Evolutionary conservation across 92 coral and sea anemone genomes (phyloP).

Genomic region (Porites divaricata): DNA sequence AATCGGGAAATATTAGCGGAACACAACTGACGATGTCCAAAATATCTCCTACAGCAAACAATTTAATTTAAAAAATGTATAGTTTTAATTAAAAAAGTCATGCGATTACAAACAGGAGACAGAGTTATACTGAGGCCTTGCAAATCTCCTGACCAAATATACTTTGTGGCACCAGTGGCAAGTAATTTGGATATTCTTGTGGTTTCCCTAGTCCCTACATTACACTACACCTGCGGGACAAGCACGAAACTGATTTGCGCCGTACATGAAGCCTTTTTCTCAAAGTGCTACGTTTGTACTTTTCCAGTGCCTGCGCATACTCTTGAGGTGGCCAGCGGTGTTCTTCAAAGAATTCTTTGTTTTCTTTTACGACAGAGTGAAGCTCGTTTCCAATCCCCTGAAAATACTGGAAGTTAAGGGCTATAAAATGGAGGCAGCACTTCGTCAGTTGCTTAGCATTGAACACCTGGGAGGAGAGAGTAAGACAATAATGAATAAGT

Average conservation of each 20-base stretch:
- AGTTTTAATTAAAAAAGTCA: too few species aligned
- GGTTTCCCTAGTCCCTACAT: slow-evolving; percentile 13
- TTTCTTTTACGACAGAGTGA: slow-evolving; percentile 35
- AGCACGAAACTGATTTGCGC: not conserved
- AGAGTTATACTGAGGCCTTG: too few species aligned
- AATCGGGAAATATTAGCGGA: too few species aligned
- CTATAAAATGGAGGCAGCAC: slow-evolving; percentile 67
- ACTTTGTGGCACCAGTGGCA: too few species aligned
- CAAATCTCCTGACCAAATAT: too few species aligned
- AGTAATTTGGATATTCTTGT: not conserved
- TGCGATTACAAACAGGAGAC: too few species aligned
- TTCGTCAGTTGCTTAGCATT: slow-evolving; percentile 39
- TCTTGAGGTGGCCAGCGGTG: slow-evolving; percentile 55
- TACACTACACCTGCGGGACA: slow-evolving; percentile 18
- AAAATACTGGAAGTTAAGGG: slow-evolving; percentile 49
- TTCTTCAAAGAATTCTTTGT: slow-evolving; percentile 45
- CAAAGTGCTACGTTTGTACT: slow-evolving; percentile 8
- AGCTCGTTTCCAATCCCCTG: slow-evolving; percentile 20
- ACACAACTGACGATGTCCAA: too few species aligned
- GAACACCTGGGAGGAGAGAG: slow-evolving; percentile 36
- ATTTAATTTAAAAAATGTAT: too few species aligned
- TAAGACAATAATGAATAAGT: not conserved
- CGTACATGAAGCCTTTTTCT: not conserved
- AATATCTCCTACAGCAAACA: too few species aligned
- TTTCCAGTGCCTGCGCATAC: slow-evolving; percentile 26